Percentiles rank a stretch among this genome's conserved stretches.
These are phyloP conservation scores for Chaetodon auriga DNA, from an alignment of 2,113 vertebrate genomes.

Conservation along the genomic window DNA sequence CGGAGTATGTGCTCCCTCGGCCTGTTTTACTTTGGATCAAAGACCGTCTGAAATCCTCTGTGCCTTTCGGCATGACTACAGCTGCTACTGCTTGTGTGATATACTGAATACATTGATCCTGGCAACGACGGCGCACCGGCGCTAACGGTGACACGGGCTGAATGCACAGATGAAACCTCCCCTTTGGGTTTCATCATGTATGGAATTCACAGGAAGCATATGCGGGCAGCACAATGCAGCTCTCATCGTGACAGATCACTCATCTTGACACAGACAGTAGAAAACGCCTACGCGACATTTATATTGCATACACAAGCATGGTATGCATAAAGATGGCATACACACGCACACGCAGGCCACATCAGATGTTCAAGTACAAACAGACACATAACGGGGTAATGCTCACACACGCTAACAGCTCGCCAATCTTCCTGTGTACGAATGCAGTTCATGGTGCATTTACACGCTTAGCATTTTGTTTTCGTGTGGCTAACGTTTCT, in stretches of 20 bases:
- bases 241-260: constrained; percentile 17
- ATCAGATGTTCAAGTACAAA: constrained; percentile 9
- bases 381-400: background rate
- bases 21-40: constrained; percentile 62
- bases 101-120: constrained; percentile 52
- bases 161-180: constrained; percentile 16
- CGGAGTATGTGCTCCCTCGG: constrained; percentile 40
- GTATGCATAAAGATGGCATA: constrained; percentile 2
- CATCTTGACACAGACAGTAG: constrained; percentile 7
- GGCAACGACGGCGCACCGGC: constrained; percentile 33
- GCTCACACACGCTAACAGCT: background rate
- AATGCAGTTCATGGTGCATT: background rate
- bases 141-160: constrained; percentile 38
- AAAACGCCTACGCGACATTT: constrained; percentile 1
- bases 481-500: background rate
- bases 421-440: background rate
- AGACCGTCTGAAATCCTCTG: constrained; percentile 60
- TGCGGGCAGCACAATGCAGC: constrained; percentile 1
- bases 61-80: constrained; percentile 52
- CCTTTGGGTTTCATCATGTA: constrained; percentile 22
- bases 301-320: background rate
- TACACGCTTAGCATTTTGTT: background rate
- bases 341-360: background rate
- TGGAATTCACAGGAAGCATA: constrained; percentile 35
- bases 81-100: constrained; percentile 20